Percentiles rank a stretch among this genome's conserved stretches.
phyloP scores from a whole-genome alignment of 2,113 vertebrate species.

The Cichladusa arquata region DNA sequence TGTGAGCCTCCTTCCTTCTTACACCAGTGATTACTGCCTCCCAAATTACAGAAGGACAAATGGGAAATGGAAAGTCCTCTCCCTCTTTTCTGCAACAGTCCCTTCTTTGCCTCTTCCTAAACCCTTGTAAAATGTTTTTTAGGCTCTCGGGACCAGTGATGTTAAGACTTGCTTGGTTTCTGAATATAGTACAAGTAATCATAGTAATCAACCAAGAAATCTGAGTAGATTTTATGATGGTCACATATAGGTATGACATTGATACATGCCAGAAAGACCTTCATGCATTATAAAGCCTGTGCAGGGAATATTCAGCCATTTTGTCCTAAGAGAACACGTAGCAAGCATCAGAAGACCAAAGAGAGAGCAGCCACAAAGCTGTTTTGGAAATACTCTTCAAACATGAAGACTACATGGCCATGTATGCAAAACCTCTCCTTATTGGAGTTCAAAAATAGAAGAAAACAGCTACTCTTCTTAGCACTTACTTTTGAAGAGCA shows the following conservation, averaged over 20 bases:
- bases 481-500: background rate
- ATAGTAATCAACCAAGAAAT: background rate
- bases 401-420: background rate
- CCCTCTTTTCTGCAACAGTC: background rate
- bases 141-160: background rate
- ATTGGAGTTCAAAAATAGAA: background rate
- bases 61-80: background rate
- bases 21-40: background rate
- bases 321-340: background rate
- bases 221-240: background rate
- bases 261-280: background rate
- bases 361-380: background rate
- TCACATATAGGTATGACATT: background rate
- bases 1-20: background rate
- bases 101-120: background rate
- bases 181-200: background rate
- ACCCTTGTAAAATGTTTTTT: background rate
- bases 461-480: background rate
- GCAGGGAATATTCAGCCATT: background rate
- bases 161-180: background rate
- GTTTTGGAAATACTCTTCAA: background rate
- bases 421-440: background rate
- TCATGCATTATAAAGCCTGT: background rate
- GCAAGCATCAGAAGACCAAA: background rate
- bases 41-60: background rate